Base-by-base conservation (phyloP, 2,888 invertebrate species). In the Brassicogethes aeneus region DNA sequence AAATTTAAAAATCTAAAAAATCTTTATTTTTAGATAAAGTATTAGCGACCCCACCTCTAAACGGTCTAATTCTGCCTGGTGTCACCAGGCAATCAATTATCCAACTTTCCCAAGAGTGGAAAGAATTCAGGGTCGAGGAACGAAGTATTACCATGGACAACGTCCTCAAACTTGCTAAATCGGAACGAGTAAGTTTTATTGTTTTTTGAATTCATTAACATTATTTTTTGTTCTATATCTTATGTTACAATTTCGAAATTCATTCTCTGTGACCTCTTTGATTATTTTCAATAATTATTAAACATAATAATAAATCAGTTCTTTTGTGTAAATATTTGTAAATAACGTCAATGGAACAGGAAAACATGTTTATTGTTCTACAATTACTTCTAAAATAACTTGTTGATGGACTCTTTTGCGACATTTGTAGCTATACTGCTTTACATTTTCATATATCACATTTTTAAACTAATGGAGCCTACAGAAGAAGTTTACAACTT, bases 51-150 rank as follows among this genome's bases (percentile, higher is more conserved):
- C 95, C 97, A 8, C 92, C 95, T 2, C 70, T 99, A 43, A 85
- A 87, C 59, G 97, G 96, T 2, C 73, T 97, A 1, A 97, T 99
- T 52, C 72, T 99, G 51, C 97, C 97, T 5, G 97, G 99, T 35
- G 83, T 99, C 23, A 93, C 90, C 2, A 78, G 99, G 43, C 81
- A 83, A 50, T 93, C 93, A 12, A 82, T 97, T 46, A 63, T 99
- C 23, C 79, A 86, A 54, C 68, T 97, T 52, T 75, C 81, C 1
- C 72, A 75, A 41, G 79, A 88, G 62, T 94, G 92, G 92, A 85
- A 85, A 55, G 86, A 91, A 61, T 80, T 91, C 55, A 80, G 82
- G 61, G 85, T 96, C 3, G 75, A 75, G 30, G 92, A 96, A 66
- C 76, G 82, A 51, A 69, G 70, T 36, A 76, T 96, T 45, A 90